Conservation (phyloP, 2,113 vertebrate genomes). For the Malurus alboscapulatus region DNA sequence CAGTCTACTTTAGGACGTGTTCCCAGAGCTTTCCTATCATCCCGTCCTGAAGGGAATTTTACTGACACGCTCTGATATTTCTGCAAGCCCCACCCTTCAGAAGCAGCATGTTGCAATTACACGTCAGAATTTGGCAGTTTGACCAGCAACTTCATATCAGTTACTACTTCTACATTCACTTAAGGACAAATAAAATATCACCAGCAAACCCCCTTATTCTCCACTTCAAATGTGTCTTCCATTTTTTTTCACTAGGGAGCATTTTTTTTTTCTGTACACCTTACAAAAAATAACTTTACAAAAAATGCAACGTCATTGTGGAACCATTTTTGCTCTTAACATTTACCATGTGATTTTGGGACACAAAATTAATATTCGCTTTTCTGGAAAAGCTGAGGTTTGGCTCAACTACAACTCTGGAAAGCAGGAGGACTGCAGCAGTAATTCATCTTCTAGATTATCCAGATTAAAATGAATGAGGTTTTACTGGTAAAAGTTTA, state of each 20-base stretch:
- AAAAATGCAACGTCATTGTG: not conserved
- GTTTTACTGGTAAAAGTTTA: not conserved
- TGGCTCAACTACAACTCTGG: not conserved
- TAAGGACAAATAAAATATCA: not conserved
- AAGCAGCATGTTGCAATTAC: not conserved
- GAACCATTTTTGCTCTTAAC: not conserved
- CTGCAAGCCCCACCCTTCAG: constrained; percentile 33
- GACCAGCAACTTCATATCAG: not conserved
- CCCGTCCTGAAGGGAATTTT: not conserved
- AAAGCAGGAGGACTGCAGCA: not conserved
- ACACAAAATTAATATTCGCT: not conserved
- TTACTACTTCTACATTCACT: not conserved
- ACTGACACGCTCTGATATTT: not conserved
- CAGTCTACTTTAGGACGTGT: not conserved
- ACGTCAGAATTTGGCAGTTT: not conserved
- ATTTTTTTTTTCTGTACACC: not conserved
- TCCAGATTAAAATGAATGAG: not conserved
- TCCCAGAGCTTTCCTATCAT: constrained; percentile 10
- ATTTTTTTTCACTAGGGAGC: not conserved
- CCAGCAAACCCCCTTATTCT: not conserved
- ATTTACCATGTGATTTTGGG: not conserved
- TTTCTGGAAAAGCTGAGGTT: not conserved
- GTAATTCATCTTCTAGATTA: not conserved
- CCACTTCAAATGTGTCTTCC: not conserved
- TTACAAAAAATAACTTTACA: not conserved